Evolutionary conservation across 2,113 vertebrate species (phyloP).

Genomic region (Chaetura pelagica): DNA sequence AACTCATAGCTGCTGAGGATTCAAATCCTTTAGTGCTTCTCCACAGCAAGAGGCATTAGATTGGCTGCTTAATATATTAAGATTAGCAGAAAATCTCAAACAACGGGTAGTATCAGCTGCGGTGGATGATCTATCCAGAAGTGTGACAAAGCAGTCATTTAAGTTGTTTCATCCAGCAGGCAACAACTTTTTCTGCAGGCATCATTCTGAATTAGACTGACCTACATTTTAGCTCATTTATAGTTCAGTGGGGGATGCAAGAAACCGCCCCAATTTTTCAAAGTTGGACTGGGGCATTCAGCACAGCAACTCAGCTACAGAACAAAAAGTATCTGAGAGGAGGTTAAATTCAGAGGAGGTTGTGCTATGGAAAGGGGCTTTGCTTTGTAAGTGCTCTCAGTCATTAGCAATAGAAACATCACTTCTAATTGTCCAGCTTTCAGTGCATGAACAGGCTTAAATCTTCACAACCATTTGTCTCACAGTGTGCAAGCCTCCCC

Average conservation of each 20-base stretch:
- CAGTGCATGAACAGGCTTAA: neutral
- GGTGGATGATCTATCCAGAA: neutral
- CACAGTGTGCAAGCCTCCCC: neutral
- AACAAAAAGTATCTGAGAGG: neutral
- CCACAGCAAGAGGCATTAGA: neutral
- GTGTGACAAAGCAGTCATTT: neutral
- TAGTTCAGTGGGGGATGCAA: neutral
- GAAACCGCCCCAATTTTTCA: neutral
- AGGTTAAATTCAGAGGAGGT: constrained; percentile 6
- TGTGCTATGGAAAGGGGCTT: neutral
- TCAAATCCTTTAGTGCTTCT: neutral
- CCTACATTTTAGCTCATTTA: constrained; percentile 5
- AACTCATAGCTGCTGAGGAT: neutral
- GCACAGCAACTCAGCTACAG: neutral
- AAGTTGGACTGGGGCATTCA: neutral
- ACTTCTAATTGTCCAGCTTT: neutral
- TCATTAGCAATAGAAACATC: neutral
- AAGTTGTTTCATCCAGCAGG: neutral
- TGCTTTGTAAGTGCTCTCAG: neutral
- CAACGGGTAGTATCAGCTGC: neutral
- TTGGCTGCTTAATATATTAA: neutral
- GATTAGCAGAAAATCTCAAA: neutral
- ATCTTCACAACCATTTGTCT: neutral
- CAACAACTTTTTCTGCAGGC: neutral
- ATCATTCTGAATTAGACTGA: neutral